Evolutionary conservation across 2,888 invertebrate genomes (phyloP), one percentile per base, ranked within the genome.

Genomic region (Lycia hirtaria): DNA sequence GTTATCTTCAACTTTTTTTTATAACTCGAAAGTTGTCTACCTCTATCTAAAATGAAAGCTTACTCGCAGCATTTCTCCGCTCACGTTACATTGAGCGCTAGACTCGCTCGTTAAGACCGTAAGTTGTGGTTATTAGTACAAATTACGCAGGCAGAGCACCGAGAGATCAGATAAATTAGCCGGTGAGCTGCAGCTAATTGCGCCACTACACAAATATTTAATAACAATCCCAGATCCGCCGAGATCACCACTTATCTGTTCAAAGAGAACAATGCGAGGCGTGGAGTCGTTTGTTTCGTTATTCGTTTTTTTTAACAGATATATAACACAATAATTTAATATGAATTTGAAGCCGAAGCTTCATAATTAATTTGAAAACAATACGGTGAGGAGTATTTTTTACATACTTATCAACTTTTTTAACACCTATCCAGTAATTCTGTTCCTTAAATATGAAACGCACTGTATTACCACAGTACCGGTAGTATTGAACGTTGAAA

Each of bases 121-220:
- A 53, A 52, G 49, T 60, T 54, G 57, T 40, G 35, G 57, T 55
- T 57, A 66, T 62, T 66, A 66, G 64, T 62, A 60, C 59, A 63
- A 63, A 65, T 65, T 61, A 61, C 65, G 54, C 60, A 54, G 49
- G 47, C 43, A 38, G 24, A 49, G 47, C 49, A 47, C 53, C 56
- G 56, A 62, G 64, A 62, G 63, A 67, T 65, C 73, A 82, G 84
- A 87, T 88, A 83, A 87, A 90, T 91, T 88, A 90, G 87, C 84
- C 79, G 75, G 79, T 81, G 85, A 83, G 87, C 82, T 83, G 85
- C 81, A 79, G 81, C 90, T 92, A 92, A 92, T 91, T 88, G 89
- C 81, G 80, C 78, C 81, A 83, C 90, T 87, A 92, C 91, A 92
- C 92, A 92, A 92, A 92, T 92, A 92, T 92, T 92, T 92, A 92